Base-by-base conservation (phyloP, 1,140 invertebrate genomes). In the Dufourea novaeangliae region DNA sequence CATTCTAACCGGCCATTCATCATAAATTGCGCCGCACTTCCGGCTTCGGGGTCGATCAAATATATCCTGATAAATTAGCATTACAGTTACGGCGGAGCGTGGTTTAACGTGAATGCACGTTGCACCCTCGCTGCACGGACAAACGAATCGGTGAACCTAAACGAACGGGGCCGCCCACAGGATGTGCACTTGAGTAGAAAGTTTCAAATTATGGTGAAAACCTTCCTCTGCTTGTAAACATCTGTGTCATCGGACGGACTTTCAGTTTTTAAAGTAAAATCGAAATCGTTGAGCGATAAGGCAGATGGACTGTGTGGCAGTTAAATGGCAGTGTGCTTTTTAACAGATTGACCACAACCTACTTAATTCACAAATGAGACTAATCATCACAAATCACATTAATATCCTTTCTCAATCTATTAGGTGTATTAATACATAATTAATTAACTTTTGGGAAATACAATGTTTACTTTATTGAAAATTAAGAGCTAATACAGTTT, bases 191-290 rank as follows among this genome's bases (percentile, higher is more conserved):
- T 80, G 71, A 83, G 83, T 82, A 89, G 86, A 86, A 88, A 88
- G 86, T 84, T 87, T 86, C 75, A 68, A 86, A 90, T 89, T 86
- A 86, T 83, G 86, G 85, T 84, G 86, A 90, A 90, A 89, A 84
- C 77, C 75, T 83, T 83, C 82, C 63, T 50, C 46, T 83, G 83
- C 70, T 71, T 41, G 67, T 79, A 84, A 83, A 50, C 80, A 84
- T 76, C 71, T 83, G 77, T 84, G 82, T 79, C 82, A 82, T 79
- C 72, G 72, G 29, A 71, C 20, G 57, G 44, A 86, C 84, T 86
- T 86, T 86, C 84, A 63, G 78, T 86, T 86, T 86, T 85, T 79
- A 61, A 63, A 59, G 57, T 61, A 69, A 73, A 74, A 82, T 25
- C 20, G 64, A 59, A 64, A 52, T 27, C 25, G 14, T 17, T 50